Conservation (phyloP, 2,113 vertebrate species). For the Rafetus swinhoei region DNA sequence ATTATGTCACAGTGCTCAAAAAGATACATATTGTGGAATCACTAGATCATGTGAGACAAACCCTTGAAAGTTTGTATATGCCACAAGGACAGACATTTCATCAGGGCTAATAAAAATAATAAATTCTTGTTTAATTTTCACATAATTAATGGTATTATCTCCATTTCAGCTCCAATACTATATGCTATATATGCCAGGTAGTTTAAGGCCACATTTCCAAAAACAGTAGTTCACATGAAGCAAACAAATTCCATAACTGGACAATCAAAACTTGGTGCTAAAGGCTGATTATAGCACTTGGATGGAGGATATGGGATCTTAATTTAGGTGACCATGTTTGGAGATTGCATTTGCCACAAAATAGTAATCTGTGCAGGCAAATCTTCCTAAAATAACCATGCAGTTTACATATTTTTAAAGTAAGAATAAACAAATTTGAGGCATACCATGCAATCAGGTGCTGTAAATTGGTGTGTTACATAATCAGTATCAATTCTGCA, state of each 20-base stretch:
- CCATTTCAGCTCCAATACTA: not conserved
- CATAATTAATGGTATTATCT: not conserved
- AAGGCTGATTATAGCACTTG: not conserved
- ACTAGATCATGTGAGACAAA: not conserved
- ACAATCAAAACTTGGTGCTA: not conserved
- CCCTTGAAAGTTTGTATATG: not conserved
- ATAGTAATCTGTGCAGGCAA: not conserved
- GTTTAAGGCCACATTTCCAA: not conserved
- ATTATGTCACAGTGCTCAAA: not conserved
- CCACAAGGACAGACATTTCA: not conserved
- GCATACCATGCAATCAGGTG: not conserved
- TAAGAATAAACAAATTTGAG: not conserved
- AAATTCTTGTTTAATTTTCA: not conserved
- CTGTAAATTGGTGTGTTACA: not conserved
- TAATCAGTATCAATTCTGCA: not conserved
- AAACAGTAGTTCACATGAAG: fast-evolving
- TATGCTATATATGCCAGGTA: not conserved
- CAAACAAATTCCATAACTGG: not conserved
- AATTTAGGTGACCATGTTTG: not conserved
- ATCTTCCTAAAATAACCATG: not conserved
- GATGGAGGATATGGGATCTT: not conserved
- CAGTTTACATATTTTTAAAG: not conserved
- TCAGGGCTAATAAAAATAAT: slow-evolving; percentile 14
- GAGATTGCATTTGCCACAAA: not conserved
- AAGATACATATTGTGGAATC: not conserved